A percentile compares a stretch with the other conserved stretches of the same genome.
phyloP scores from a whole-genome alignment of 2,888 invertebrate species.

The Troglohyphantes excavatus region DNA sequence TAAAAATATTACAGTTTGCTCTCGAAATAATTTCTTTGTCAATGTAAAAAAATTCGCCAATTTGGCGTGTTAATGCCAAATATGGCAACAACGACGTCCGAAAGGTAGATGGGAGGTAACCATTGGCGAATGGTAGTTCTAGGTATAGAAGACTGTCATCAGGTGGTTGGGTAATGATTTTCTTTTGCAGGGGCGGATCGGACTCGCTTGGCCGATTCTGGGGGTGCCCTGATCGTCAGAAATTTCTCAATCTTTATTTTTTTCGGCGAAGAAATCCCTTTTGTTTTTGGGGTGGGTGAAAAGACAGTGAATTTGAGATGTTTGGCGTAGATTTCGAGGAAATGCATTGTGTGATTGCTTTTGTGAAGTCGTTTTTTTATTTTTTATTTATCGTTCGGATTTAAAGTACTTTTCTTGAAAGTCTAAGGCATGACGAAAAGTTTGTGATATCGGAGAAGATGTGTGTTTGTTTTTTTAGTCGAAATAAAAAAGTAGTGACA shows the following conservation, averaged over 20 bases:
- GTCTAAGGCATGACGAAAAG: no score
- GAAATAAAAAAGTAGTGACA: no score
- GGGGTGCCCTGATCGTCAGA: neutral
- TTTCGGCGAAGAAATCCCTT: neutral
- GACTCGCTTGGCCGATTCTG: neutral
- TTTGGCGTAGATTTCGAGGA: neutral
- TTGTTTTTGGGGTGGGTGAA: neutral
- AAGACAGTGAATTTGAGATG: neutral
- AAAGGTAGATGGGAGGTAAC: neutral
- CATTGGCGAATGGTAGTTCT: neutral
- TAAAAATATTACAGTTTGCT: no score
- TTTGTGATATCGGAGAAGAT: no score
- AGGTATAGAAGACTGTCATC: neutral
- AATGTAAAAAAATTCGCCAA: no score
- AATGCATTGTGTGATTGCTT: neutral
- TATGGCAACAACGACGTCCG: no score
- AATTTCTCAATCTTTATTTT: neutral
- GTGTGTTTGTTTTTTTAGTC: no score
- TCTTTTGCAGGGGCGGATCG: neutral
- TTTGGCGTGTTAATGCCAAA: no score
- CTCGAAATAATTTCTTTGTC: no score
- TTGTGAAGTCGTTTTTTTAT: no score
- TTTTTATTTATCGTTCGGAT: no score
- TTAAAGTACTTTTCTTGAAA: no score
- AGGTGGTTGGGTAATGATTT: constrained; percentile 41